Evolutionary conservation across 2,113 vertebrate genomes (phyloP).

Genomic region (Misgurnus mizolepis): DNA sequence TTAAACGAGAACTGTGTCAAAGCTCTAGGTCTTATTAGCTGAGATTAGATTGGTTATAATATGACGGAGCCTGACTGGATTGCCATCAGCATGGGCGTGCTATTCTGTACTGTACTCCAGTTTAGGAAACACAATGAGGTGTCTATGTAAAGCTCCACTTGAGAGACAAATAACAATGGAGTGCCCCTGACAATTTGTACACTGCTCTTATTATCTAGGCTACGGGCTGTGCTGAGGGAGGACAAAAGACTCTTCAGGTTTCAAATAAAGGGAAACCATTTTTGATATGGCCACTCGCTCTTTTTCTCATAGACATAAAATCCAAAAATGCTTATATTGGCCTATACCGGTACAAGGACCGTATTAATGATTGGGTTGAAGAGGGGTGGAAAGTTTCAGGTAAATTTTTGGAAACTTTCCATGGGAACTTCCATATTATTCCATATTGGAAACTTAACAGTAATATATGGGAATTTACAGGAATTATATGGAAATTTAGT

Average conservation of each 20-base stretch:
- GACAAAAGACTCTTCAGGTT: slow-evolving; percentile 22
- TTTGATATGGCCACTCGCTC: not conserved
- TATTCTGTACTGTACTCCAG: slow-evolving; percentile 33
- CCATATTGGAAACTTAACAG: no score
- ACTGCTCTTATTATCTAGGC: slow-evolving; percentile 13
- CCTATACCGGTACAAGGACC: no score
- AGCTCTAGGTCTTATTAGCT: slow-evolving; percentile 39
- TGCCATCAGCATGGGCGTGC: slow-evolving; percentile 23
- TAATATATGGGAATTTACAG: no score
- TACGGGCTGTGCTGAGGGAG: slow-evolving; percentile 9
- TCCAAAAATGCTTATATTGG: not conserved
- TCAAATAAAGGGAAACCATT: not conserved
- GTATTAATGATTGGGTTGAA: no score
- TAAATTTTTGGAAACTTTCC: no score
- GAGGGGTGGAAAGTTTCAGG: no score
- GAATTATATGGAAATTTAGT: no score
- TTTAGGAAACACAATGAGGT: slow-evolving; percentile 34
- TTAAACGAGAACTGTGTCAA: slow-evolving; percentile 37
- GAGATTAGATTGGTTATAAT: slow-evolving; percentile 52
- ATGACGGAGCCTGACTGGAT: slow-evolving; percentile 44
- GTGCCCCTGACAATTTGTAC: not conserved
- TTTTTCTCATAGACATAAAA: not conserved
- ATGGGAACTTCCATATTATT: no score
- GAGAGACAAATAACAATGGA: slow-evolving; percentile 34
- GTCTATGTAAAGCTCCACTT: slow-evolving; percentile 41